Base-by-base conservation (phyloP, 2,113 vertebrate genomes). In the Oxyruncus cristatus region DNA sequence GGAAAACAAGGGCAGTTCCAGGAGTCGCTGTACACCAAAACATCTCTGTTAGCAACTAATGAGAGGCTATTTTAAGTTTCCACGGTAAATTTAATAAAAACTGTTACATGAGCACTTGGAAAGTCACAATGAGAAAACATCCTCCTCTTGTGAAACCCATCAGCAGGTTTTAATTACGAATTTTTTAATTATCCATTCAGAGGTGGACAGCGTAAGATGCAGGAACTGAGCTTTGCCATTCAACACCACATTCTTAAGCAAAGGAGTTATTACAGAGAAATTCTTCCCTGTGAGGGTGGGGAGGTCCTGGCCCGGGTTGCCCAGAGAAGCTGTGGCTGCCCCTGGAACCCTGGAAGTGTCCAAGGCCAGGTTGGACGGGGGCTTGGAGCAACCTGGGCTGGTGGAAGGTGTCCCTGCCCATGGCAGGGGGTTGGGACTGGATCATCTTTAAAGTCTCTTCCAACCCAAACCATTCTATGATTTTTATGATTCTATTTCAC, bases 81-180 rank as follows among this genome's bases (percentile, higher is more conserved):
- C 77, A 86, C 65, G 55, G 72, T 52, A 78, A 88, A 63, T 66
- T 92, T 85, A 89, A 92, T 93, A 78, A 94, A 95, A 93, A 70
- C 27, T 24, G 35, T 74, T 84, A 84, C 13, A 46, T 50, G 83
- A 90, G 82, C 92, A 21, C 61, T 76, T 91, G 37, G n/a, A 79
- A 90, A 85, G 30, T 47, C 71, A 80, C 33, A 46, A 33, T 56
- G 65, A 94, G 66, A 61, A 85, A 53, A 91, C 22, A 83, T 5
- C 71, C 27, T 82, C 42, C 37, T 78, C 75, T 78, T 71, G 33
- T 58, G 92, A 97, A 96, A 87, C 72, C 83, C 67, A 85, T 70
- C 55, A 78, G 21, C 47, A 23, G 33, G 6, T 79, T 88, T 91
- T 88, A 95, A 94, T 91, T 80, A 65, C 52, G 35, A 78, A 68